phyloP scores from a whole-genome alignment of 2,888 invertebrate genomes.

The Eurois occulta region DNA sequence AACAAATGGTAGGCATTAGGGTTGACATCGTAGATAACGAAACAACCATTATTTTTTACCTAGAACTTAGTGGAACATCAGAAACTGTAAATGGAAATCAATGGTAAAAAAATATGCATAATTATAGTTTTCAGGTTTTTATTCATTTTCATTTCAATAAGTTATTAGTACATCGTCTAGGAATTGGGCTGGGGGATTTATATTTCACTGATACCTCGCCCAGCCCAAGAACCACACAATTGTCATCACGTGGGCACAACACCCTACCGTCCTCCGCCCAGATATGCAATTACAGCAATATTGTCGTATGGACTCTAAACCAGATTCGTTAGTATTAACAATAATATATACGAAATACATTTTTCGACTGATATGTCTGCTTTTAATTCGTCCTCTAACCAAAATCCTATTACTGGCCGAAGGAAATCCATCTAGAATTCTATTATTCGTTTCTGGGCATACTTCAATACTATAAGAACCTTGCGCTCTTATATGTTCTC shows the following conservation, averaged over 20 bases:
- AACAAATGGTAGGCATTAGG: too few relatives aligned
- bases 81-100: too few relatives aligned
- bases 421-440: not conserved
- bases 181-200: slow-evolving; percentile 7
- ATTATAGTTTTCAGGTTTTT: too few relatives aligned
- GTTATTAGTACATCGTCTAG: not conserved
- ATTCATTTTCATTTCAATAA: not conserved
- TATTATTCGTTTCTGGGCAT: not conserved
- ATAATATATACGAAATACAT: not conserved
- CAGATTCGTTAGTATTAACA: not conserved
- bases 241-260: too few relatives aligned
- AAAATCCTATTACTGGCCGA: not conserved
- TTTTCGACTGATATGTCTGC: not conserved
- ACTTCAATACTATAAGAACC: slow-evolving; percentile 2
- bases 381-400: not conserved
- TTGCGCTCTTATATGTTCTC: not conserved
- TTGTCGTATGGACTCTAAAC: not conserved
- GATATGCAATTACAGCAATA: not conserved
- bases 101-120: too few relatives aligned
- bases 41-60: too few relatives aligned
- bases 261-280: too few relatives aligned
- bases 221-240: too few relatives aligned
- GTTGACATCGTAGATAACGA: too few relatives aligned
- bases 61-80: too few relatives aligned
- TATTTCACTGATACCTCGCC: not conserved